Evolutionary conservation across 2,113 vertebrate species (phyloP).

Genomic region (Centrocercus urophasianus): DNA sequence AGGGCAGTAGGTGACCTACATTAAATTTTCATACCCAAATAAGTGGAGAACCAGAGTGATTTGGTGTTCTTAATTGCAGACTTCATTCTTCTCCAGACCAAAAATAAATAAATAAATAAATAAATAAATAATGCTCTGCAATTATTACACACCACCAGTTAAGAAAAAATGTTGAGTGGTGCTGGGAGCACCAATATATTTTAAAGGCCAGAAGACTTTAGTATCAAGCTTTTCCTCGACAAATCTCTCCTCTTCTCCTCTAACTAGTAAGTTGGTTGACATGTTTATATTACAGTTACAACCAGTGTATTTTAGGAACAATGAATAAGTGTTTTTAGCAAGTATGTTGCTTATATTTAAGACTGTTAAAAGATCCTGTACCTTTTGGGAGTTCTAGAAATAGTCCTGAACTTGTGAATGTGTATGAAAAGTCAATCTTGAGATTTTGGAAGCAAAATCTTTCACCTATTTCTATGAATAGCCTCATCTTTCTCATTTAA

Average conservation of each 20-base stretch:
- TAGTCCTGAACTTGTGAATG: neutral
- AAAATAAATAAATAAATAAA: no score
- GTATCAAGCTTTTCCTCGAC: neutral
- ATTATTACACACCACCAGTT: neutral
- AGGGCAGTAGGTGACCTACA: neutral
- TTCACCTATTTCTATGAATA: neutral
- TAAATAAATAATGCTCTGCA: neutral
- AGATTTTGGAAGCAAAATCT: neutral
- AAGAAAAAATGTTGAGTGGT: neutral
- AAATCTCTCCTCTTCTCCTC: neutral
- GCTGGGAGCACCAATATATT: neutral
- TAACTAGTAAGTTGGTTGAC: neutral
- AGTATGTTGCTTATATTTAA: neutral
- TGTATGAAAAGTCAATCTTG: neutral
- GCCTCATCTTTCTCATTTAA: neutral
- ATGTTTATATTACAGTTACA: neutral
- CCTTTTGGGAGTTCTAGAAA: neutral
- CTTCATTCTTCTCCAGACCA: neutral
- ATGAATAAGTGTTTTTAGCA: neutral
- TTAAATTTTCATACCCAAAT: neutral
- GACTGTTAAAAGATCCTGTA: neutral
- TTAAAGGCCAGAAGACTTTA: neutral
- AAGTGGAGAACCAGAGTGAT: neutral
- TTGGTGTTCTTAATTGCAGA: neutral
- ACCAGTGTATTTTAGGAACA: neutral